phyloP scores from a whole-genome alignment of 2,797 vertebrate species.

The Myripristis jacobus region DNA sequence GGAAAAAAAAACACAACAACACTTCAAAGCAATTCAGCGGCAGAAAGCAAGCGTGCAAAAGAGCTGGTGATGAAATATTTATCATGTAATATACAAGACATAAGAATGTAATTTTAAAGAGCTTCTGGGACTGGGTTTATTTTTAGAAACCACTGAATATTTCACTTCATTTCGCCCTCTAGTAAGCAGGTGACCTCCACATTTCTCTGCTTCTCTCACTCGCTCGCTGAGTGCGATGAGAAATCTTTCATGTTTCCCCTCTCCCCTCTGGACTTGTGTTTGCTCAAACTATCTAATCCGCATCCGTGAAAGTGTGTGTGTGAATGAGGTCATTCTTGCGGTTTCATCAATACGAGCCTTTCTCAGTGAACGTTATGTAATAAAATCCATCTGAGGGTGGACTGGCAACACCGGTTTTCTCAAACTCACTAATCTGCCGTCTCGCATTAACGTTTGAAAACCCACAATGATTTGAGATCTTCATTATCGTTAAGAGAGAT shows the following conservation, averaged over 20 bases:
- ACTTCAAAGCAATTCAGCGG: conserved; percentile 39
- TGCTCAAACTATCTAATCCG: conserved; percentile 1
- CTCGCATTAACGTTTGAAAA: too few relatives aligned
- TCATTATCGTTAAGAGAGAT: too few relatives aligned
- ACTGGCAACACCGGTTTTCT: neutral
- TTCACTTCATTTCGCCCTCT: conserved; percentile 58
- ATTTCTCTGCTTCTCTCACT: neutral
- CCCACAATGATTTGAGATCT: too few relatives aligned
- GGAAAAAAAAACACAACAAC: neutral
- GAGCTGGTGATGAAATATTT: conserved; percentile 61
- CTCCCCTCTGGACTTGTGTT: neutral
- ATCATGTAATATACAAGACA: conserved; percentile 59
- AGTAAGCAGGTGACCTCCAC: conserved; percentile 51
- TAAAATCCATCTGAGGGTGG: neutral
- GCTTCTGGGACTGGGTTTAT: conserved; percentile 63
- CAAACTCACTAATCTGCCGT: neutral
- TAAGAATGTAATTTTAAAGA: conserved; percentile 65
- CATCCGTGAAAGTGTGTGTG: conserved; percentile 18
- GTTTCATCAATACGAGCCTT: conserved; percentile 12
- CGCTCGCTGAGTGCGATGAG: neutral
- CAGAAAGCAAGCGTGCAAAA: conserved; percentile 18
- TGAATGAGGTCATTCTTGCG: conserved; percentile 18
- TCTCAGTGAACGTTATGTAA: neutral
- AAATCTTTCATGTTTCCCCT: neutral
- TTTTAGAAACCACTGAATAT: conserved; percentile 68